phyloP scores from a whole-genome alignment of 2,797 vertebrate species.

The Harpagifer antarcticus region DNA sequence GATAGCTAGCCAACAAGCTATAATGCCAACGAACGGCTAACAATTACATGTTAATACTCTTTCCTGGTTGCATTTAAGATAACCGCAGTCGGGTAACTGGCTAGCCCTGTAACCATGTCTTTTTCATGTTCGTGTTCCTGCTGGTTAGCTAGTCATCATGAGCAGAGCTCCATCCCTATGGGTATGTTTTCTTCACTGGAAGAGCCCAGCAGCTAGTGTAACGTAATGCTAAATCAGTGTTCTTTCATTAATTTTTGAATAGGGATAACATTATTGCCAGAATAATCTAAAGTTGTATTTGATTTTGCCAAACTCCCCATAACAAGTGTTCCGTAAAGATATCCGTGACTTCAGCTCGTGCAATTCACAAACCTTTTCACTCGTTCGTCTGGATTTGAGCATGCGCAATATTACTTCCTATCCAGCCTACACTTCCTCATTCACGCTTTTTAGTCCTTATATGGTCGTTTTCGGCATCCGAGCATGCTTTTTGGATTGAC shows the following conservation, averaged over 20 bases:
- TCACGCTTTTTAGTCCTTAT: conserved; percentile 92
- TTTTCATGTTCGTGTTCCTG: no score
- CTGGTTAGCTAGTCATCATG: not conserved
- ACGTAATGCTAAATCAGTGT: not conserved
- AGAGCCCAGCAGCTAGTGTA: not conserved
- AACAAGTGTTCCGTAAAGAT: rapidly evolving
- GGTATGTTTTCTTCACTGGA: conserved; percentile 32
- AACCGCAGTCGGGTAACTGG: not conserved
- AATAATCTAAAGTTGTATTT: rapidly evolving
- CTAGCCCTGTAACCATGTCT: not conserved
- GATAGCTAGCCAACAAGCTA: conserved; percentile 40
- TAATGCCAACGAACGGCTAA: conserved; percentile 28
- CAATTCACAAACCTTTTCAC: conserved; percentile 33
- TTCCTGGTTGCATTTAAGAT: not conserved
- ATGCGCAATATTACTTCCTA: conserved; percentile 92
- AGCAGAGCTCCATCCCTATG: not conserved
- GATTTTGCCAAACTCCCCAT: not conserved
- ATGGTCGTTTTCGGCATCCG: conserved; percentile 89
- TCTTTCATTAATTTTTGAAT: conserved; percentile 33
- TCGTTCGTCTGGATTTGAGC: conserved; percentile 74
- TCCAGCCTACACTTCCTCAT: conserved; percentile 91
- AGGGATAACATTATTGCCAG: rapidly evolving
- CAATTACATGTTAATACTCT: not conserved
- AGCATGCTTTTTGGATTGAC: conserved; percentile 59
- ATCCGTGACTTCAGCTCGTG: not conserved